Conservation (phyloP, 1,140 invertebrate species). For the Glossosoma conforme region DNA sequence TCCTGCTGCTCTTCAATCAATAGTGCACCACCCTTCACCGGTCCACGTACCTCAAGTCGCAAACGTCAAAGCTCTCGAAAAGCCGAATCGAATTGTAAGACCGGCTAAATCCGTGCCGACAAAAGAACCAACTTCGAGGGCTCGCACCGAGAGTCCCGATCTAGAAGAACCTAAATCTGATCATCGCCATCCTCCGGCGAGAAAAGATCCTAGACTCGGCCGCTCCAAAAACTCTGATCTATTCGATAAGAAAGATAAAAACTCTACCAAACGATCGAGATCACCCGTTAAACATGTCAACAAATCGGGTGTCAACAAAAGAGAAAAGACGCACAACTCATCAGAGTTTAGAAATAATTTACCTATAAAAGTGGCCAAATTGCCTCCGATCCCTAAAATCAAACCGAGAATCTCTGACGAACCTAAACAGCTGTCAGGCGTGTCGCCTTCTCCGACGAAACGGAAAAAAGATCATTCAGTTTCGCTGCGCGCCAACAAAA, state of each 20-base stretch:
- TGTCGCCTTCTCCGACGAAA: slow-evolving; percentile 33
- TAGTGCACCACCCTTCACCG: not conserved
- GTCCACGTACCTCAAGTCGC: slow-evolving; percentile 9
- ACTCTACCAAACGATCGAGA: slow-evolving; percentile 8
- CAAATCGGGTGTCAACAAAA: slow-evolving; percentile 8
- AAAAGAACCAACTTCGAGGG: no score
- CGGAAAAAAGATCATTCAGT: slow-evolving; percentile 33
- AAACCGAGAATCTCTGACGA: slow-evolving; percentile 25
- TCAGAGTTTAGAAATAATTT: slow-evolving; percentile 32
- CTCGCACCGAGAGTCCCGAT: no score
- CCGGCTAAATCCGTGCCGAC: no score
- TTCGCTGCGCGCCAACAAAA: slow-evolving; percentile 10
- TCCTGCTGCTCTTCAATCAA: slow-evolving; percentile 19
- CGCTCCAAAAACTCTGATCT: slow-evolving; percentile 7
- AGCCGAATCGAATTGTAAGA: no score
- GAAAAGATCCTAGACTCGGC: slow-evolving; percentile 19
- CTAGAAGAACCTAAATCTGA: no score
- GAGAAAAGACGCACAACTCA: slow-evolving; percentile 9
- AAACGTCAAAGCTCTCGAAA: not conserved
- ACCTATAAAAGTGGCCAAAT: slow-evolving; percentile 37
- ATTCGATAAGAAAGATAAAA: not conserved
- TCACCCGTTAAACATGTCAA: slow-evolving; percentile 8
- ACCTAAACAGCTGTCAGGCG: slow-evolving; percentile 21
- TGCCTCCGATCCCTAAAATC: slow-evolving; percentile 46
- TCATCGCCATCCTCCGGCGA: not conserved